Conservation (phyloP, 2,113 vertebrate species). For the Otocyon megalotis region DNA sequence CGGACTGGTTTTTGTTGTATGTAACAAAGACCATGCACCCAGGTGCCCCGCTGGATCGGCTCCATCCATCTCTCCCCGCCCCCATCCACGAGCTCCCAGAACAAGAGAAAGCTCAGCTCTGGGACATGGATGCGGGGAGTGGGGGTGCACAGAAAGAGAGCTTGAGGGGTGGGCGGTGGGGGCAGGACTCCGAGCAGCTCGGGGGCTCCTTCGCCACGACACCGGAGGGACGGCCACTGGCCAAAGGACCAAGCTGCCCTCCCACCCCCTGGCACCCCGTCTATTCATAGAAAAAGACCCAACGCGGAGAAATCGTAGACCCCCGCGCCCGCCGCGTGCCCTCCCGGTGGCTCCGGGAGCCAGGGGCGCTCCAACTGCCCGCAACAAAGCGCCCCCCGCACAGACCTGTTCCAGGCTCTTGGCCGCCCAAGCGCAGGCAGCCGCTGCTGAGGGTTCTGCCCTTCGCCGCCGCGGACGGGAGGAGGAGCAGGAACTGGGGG, state of each 20-base stretch:
- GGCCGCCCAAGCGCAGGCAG: constrained; percentile 31
- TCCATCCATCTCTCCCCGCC: constrained; percentile 74
- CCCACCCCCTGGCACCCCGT: background rate
- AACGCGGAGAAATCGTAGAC: constrained; percentile 45
- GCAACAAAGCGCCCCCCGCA: constrained; percentile 75
- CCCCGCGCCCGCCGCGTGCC: background rate
- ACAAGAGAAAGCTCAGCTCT: constrained; percentile 77
- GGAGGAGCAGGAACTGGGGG: constrained; percentile 66
- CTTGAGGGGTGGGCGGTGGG: constrained; percentile 56
- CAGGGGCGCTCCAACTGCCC: background rate
- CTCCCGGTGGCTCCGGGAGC: background rate
- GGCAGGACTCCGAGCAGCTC: constrained; percentile 57
- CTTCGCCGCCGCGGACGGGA: constrained; percentile 56
- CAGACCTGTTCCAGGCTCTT: constrained; percentile 84
- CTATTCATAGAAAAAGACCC: constrained; percentile 35
- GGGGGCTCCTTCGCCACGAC: constrained; percentile 25
- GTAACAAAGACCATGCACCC: constrained; percentile 78
- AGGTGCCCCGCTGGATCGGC: constrained; percentile 57
- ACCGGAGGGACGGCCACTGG: background rate
- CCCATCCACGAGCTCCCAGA: constrained; percentile 64
- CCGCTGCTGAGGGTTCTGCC: constrained; percentile 65
- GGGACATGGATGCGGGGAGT: constrained; percentile 59
- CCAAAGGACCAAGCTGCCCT: constrained; percentile 4
- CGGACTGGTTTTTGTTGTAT: constrained; percentile 65
- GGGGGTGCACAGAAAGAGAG: constrained; percentile 66